Percentiles rank a stretch among this genome's conserved stretches.
Conservation (phyloP, 1,140 invertebrate species). For the Drosophila trapezifrons region DNA sequence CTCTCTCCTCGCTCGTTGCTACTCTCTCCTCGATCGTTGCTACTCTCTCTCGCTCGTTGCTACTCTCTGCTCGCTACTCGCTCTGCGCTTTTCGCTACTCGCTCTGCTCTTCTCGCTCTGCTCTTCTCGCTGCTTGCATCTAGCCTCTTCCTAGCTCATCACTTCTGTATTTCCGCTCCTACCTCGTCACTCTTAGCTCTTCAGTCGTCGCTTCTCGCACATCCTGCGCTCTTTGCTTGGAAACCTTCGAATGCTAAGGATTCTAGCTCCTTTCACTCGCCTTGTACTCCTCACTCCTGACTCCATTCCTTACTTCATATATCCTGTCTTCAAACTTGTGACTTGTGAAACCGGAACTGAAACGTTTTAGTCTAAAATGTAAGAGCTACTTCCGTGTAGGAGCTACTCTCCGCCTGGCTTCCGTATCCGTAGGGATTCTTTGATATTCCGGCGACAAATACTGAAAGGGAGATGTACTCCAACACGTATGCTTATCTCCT, state of each 20-base stretch:
- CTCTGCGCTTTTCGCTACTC: too few species aligned
- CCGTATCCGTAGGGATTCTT: neutral
- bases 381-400: neutral
- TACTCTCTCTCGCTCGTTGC: neutral
- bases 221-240: neutral
- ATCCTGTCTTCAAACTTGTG: conserved; percentile 11
- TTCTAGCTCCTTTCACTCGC: neutral
- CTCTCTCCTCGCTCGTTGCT: neutral
- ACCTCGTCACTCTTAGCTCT: neutral
- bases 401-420: neutral
- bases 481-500: neutral
- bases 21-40: neutral
- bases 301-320: conserved; percentile 1
- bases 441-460: neutral
- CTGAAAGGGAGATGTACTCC: neutral
- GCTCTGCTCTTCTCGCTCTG: too few species aligned
- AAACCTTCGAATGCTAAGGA: conserved; percentile 4
- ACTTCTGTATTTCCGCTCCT: too few species aligned
- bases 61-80: neutral
- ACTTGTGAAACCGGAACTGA: conserved; percentile 72
- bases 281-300: neutral
- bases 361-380: conserved; percentile 31
- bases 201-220: neutral
- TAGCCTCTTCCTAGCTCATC: too few species aligned
- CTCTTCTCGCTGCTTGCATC: too few species aligned